phyloP scores from a whole-genome alignment of 2,888 invertebrate genomes.

The Idaea straminata region DNA sequence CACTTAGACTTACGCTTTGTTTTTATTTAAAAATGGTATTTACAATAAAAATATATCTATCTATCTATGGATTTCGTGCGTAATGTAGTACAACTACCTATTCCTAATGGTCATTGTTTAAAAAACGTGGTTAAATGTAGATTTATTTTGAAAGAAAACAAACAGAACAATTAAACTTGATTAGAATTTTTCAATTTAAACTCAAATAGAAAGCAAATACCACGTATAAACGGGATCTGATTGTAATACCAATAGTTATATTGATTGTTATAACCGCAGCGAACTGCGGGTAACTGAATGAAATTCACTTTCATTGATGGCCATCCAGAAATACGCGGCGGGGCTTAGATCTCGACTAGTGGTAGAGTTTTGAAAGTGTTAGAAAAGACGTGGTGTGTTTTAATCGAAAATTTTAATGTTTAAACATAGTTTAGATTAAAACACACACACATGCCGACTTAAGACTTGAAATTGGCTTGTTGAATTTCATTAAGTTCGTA shows the following conservation, averaged over 20 bases:
- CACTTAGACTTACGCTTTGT: no score
- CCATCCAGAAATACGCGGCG: slow-evolving; percentile 61
- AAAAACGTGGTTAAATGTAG: no score
- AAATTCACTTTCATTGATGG: slow-evolving; percentile 67
- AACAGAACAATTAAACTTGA: slow-evolving; percentile 18
- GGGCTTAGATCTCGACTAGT: slow-evolving; percentile 47
- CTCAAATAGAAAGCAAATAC: slow-evolving; percentile 18
- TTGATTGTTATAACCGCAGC: slow-evolving; percentile 40
- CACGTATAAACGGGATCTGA: slow-evolving; percentile 16
- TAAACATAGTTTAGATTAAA: no score
- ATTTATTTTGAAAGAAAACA: not conserved
- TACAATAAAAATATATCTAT: no score
- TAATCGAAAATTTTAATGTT: no score
- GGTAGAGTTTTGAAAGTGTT: slow-evolving; percentile 31
- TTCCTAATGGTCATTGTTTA: no score
- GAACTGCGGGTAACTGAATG: slow-evolving; percentile 51
- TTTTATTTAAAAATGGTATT: no score
- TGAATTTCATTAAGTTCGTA: no score
- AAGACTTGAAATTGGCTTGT: no score
- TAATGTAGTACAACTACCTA: no score
- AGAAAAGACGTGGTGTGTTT: slow-evolving; percentile 18
- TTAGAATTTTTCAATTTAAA: not conserved
- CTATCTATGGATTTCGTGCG: no score
- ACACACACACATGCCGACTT: no score
- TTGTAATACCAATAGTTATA: slow-evolving; percentile 24